A percentile compares a stretch with the other conserved stretches of the same genome.
phyloP scores from a whole-genome alignment of 2,888 invertebrate genomes.

The Oasisia sp. region DNA sequence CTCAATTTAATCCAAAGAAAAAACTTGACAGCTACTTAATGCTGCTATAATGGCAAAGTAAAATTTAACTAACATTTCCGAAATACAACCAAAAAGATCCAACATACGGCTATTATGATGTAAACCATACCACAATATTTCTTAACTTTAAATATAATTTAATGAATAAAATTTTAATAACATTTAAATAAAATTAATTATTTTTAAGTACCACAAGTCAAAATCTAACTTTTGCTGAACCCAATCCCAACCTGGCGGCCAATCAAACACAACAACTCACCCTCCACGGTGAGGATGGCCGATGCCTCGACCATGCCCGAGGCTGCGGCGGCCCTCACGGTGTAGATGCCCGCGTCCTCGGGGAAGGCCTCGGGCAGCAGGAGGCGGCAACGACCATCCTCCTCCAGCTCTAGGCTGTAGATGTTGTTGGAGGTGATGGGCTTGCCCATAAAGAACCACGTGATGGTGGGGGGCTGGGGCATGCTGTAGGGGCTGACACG shows the following conservation, averaged over 20 bases:
- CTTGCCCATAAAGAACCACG: conserved; percentile 42
- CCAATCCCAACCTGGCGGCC: background rate
- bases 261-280: conserved; percentile 62
- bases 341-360: conserved; percentile 97
- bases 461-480: conserved; percentile 32
- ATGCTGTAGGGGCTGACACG: conserved; percentile 27
- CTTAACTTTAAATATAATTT: no score
- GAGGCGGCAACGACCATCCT: conserved; percentile 68
- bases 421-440: conserved; percentile 38
- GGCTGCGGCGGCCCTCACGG: conserved; percentile 93
- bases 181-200: no score
- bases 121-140: no score
- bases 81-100: no score
- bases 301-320: conserved; percentile 98
- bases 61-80: no score
- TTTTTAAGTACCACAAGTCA: no score
- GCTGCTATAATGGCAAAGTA: no score
- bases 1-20: background rate
- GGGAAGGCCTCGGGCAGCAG: conserved; percentile 89
- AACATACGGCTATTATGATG: background rate
- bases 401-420: conserved; percentile 35
- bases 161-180: no score
- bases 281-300: conserved; percentile 94
- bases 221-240: background rate
- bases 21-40: no score